These are phyloP conservation scores for Anguilla obscura DNA, from an alignment of 2,797 vertebrate species.

Conservation along the genomic window DNA sequence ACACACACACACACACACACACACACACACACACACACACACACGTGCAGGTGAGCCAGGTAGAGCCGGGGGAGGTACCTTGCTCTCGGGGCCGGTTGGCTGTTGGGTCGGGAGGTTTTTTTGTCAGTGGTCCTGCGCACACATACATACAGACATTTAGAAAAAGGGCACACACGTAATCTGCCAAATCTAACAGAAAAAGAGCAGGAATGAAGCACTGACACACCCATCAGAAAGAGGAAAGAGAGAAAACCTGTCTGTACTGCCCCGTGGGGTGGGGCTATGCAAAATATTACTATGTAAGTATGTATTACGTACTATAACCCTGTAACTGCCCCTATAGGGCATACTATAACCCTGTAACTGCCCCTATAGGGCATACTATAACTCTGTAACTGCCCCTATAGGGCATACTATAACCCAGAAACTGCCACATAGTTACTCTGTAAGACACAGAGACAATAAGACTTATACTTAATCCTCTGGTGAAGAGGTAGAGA, in stretches of 20 bases:
- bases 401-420: too few relatives aligned
- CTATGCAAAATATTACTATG: too few relatives aligned
- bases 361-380: too few relatives aligned
- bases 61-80: conserved; percentile 21
- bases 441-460: not conserved
- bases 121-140: conserved; percentile 31
- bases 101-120: conserved; percentile 23
- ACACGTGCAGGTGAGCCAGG: not conserved
- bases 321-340: too few relatives aligned
- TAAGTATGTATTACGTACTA: too few relatives aligned
- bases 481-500: conserved; percentile 51
- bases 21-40: too few relatives aligned
- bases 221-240: not conserved
- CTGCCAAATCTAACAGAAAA: not conserved
- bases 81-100: conserved; percentile 32
- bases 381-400: too few relatives aligned
- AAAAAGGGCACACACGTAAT: not conserved
- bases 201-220: not conserved
- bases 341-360: too few relatives aligned
- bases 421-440: not conserved
- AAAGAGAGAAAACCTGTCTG: not conserved
- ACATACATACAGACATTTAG: not conserved
- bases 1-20: too few relatives aligned
- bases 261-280: not conserved
- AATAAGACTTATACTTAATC: too few relatives aligned